Percentiles rank a stretch among this genome's conserved stretches.
phyloP scores from a whole-genome alignment of 2,113 vertebrate species.

The Ptilonorhynchus violaceus region DNA sequence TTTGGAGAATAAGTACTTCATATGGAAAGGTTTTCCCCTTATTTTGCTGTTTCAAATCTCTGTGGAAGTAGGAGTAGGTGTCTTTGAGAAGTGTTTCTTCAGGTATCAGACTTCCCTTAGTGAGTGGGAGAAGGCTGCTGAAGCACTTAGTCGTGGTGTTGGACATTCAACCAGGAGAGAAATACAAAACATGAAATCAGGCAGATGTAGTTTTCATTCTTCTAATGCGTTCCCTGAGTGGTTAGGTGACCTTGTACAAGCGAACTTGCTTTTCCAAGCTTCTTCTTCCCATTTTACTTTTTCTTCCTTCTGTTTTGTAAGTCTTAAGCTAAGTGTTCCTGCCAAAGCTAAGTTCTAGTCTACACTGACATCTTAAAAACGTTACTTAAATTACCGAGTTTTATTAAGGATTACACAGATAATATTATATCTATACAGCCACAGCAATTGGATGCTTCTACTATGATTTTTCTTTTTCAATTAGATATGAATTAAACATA shows the following conservation, averaged over 20 bases:
- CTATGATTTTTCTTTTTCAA: neutral
- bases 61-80: neutral
- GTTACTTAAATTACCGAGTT: neutral
- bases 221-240: neutral
- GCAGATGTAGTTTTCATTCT: neutral
- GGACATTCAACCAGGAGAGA: neutral
- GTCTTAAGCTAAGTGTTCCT: neutral
- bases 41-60: neutral
- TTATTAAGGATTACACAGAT: neutral
- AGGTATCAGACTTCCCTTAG: neutral
- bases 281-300: neutral
- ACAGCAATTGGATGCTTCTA: neutral
- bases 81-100: neutral
- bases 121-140: neutral
- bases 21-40: neutral
- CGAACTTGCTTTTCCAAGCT: neutral
- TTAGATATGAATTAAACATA: neutral
- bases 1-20: neutral
- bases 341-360: neutral
- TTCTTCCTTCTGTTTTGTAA: neutral
- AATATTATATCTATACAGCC: neutral
- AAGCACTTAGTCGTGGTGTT: neutral
- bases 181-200: neutral
- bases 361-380: neutral
- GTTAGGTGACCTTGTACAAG: neutral